Base-by-base conservation (phyloP, 2,797 vertebrate genomes). In the Sebastes dallii region DNA sequence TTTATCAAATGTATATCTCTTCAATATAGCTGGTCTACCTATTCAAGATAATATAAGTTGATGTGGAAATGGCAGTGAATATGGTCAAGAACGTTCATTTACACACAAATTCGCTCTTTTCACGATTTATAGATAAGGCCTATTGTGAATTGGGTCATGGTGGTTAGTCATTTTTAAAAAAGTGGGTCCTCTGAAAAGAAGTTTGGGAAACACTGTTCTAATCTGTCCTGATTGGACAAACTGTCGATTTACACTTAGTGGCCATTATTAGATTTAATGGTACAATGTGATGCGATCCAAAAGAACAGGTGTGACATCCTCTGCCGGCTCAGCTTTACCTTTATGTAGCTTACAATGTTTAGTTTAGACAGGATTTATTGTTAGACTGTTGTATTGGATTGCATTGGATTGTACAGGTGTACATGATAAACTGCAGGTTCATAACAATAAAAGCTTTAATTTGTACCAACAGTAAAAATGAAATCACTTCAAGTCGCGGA, bases 11-110 rank as follows among this genome's bases (percentile, higher is more conserved):
- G 42, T 18, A 46, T 46, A 46, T 46, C 42, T 46, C 16, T 46
- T 46, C 42, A 46, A 46, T 0, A 46, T 46, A 0, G 0, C 0
- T 46, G 16, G 42, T 46, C 0, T 46, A 46, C 42, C 42, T 46
- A 46, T 46, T 46, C 42, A 46, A 46, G 42, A 46, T 8, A 46
- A 46, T 46, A 46, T 46, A 46, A 46, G 16, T 46, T 46, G 42
- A 46, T 46, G 42, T 46, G 6, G 16, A 46, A 46, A 46, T 46
- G 42, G 42, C 42, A 46, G 16, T 46, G 42, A 46, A 46, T 46
- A 46, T 46, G 42, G 42, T 46, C 42, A 46, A 2, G 42, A 46
- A 46, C 16, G 16, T 46, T 46, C 42, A 46, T 46, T 46, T 18
- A 18, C 0, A 7, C 42, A 46, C 42, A 46, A 46, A 46, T 46